phyloP scores from a whole-genome alignment of 2,113 vertebrate genomes.

The Brachirus orientalis region DNA sequence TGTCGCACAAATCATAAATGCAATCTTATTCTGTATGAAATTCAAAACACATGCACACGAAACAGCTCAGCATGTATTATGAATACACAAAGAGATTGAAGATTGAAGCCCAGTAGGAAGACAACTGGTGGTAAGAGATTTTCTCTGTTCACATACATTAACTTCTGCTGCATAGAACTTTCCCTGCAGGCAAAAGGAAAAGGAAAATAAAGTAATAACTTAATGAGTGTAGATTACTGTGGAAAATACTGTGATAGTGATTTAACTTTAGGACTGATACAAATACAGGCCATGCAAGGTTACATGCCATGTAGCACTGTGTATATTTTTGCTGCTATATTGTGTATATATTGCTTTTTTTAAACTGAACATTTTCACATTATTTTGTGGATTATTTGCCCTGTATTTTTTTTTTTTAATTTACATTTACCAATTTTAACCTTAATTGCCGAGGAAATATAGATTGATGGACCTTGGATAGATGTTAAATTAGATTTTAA shows the following conservation, averaged over 20 bases:
- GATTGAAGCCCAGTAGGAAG: constrained; percentile 16
- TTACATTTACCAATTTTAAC: neutral
- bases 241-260: constrained; percentile 22
- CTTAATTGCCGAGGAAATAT: neutral
- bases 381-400: neutral
- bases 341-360: neutral
- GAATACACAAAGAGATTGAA: constrained; percentile 19
- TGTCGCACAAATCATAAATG: constrained; percentile 30
- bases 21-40: constrained; percentile 31
- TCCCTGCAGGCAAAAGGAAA: constrained; percentile 18
- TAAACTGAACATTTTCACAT: neutral
- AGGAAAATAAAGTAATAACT: constrained; percentile 14
- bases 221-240: constrained; percentile 25
- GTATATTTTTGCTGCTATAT: neutral
- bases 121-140: constrained; percentile 45
- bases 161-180: constrained; percentile 19
- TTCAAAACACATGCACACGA: constrained; percentile 35
- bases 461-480: neutral
- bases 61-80: constrained; percentile 57
- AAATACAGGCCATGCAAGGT: constrained; percentile 7
- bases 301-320: constrained; percentile 1
- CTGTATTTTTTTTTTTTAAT: neutral
- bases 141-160: constrained; percentile 55
- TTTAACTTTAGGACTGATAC: constrained; percentile 2
- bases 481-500: neutral